Evolutionary conservation across 2,888 invertebrate species (phyloP), one percentile per base, ranked within the genome.

Genomic region (Anagyrus pseudococci): DNA sequence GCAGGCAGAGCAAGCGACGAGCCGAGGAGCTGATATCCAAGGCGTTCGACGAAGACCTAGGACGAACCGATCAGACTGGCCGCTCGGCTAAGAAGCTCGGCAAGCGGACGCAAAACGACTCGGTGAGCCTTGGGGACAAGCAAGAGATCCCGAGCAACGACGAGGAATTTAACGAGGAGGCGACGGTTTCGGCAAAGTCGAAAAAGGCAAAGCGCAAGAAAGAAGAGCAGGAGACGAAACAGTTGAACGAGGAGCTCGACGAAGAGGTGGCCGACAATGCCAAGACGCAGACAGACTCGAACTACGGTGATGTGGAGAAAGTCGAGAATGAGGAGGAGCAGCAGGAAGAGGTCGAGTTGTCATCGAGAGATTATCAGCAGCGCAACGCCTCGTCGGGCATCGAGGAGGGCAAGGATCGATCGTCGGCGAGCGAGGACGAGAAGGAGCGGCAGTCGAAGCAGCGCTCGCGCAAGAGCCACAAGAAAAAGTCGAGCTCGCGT

Each of bases 1-100:
- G 75, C 43, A 69, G 79, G n/a, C 75, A 76, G 46, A 80, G 80
- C 56, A 80, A 80, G 49, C 78, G 75, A 29, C 72, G 77, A 1
- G 80, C 80, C 1, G 79, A 80, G 22, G 78, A 80, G 52, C 68
- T 75, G 8, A 80, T 80, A 10, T 76, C 78, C 0, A 26, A 61
- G 8, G 70, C 77, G 0, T 78, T 80, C 47, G 72, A 75, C 25
- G 73, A 75, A 13, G 75, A 77, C 8, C 15, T 37, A 15, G n/a
- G n/a, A n/a, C n/a, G n/a, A n/a, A n/a, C n/a, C n/a, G n/a, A n/a
- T n/a, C n/a, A n/a, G n/a, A n/a, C n/a, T n/a, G n/a, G n/a, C n/a
- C n/a, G n/a, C n/a, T n/a, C n/a, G 4, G 4, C 25, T 0, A 61
- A 46, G 22, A 61, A 50, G 41, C 4, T 10, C 19, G 1, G 29